Percentiles rank a stretch among this genome's conserved stretches.
These are phyloP conservation scores for Acanthochromis polyacanthus DNA, from an alignment of 2,113 vertebrate species.

Conservation along the genomic window DNA sequence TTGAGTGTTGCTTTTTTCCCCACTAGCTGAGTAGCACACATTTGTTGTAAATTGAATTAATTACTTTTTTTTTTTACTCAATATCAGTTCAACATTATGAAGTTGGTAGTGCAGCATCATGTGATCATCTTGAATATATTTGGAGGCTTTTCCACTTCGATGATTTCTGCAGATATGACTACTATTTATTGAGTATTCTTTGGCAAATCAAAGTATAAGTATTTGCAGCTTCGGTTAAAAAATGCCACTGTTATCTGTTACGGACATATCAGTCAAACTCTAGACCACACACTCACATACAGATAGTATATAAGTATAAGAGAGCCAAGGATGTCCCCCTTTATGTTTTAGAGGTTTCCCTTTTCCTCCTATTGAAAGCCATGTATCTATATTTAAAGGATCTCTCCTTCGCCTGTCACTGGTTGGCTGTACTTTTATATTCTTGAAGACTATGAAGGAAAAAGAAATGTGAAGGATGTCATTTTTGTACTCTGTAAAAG, in stretches of 20 bases:
- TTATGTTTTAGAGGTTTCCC: neutral
- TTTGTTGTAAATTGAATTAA: too few relatives aligned
- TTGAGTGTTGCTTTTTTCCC: neutral
- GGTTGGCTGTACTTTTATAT: slow-evolving; percentile 60
- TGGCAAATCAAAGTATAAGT: neutral
- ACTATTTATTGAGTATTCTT: too few relatives aligned
- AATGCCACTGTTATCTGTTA: neutral
- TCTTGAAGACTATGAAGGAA: slow-evolving; percentile 20
- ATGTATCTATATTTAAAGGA: slow-evolving; percentile 45
- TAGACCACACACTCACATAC: neutral
- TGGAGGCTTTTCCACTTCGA: too few relatives aligned
- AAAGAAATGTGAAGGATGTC: slow-evolving; percentile 53
- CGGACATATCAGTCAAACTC: slow-evolving; percentile 34
- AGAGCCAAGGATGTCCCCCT: slow-evolving; percentile 49
- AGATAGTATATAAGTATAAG: slow-evolving; percentile 2
- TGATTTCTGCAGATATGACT: too few relatives aligned
- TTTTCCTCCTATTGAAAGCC: slow-evolving; percentile 48
- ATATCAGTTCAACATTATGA: too few relatives aligned
- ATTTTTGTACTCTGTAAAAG: slow-evolving; percentile 50
- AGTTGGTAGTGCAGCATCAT: too few relatives aligned
- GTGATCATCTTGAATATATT: too few relatives aligned
- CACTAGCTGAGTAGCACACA: neutral
- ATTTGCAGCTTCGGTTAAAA: neutral
- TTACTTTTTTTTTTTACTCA: neutral
- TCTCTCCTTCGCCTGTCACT: slow-evolving; percentile 35